Percentiles rank a stretch among this genome's conserved stretches.
These are phyloP conservation scores for Etia nguti DNA, from an alignment of 2,113 vertebrate species.

Conservation along the genomic window DNA sequence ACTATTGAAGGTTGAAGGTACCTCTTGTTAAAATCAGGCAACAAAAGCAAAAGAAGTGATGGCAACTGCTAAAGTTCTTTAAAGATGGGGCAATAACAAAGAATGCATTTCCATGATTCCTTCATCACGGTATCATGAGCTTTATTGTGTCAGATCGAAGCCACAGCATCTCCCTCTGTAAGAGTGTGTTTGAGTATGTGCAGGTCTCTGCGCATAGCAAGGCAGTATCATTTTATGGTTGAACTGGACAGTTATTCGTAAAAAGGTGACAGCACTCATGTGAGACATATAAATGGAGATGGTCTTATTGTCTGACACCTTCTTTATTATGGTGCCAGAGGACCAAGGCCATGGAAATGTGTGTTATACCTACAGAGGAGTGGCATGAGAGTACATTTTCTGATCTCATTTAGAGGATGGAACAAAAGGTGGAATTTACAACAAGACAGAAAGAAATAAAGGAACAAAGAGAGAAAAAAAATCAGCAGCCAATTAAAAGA, in stretches of 20 bases:
- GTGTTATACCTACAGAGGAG: background rate
- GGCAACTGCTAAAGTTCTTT: background rate
- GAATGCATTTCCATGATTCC: background rate
- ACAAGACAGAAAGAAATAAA: background rate
- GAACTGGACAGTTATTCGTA: slow-evolving; percentile 32
- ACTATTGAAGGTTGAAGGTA: background rate
- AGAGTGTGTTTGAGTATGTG: background rate
- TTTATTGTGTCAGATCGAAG: background rate
- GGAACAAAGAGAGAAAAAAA: background rate
- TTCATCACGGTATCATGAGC: background rate
- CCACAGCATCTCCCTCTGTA: background rate
- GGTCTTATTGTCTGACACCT: slow-evolving; percentile 30
- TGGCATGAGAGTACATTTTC: background rate
- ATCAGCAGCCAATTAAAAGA: background rate
- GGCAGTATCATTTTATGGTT: slow-evolving; percentile 44
- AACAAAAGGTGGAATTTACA: background rate
- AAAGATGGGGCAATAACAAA: background rate
- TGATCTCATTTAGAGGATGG: background rate
- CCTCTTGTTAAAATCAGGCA: background rate
- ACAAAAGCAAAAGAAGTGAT: background rate
- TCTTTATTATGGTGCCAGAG: slow-evolving; percentile 41
- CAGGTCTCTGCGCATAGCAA: background rate
- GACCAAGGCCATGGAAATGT: slow-evolving; percentile 18
- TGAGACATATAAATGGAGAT: slow-evolving; percentile 57
- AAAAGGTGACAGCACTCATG: slow-evolving; percentile 47